Evolutionary conservation across 2,888 invertebrate genomes (phyloP).

Genomic region (Lacanobia oleracea): DNA sequence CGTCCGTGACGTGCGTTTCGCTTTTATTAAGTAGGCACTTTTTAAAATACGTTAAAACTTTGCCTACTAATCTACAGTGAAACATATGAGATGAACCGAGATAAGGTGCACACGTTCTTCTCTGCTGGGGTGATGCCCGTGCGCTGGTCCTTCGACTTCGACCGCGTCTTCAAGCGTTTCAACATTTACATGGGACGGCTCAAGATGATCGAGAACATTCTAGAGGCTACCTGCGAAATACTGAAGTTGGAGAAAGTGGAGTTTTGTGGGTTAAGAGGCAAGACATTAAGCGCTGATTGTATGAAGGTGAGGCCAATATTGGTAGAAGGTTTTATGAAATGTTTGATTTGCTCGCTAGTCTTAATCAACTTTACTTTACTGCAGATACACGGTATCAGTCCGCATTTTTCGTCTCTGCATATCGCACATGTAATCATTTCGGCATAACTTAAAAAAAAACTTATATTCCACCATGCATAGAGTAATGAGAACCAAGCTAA

Average conservation of each 20-base stretch:
- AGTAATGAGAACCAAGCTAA: neutral
- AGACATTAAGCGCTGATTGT: conserved; percentile 90
- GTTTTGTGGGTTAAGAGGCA: conserved; percentile 93
- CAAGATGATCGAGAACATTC: conserved; percentile 92
- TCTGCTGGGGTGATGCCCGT: conserved; percentile 90
- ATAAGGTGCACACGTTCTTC: conserved; percentile 90
- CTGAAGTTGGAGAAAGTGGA: conserved; percentile 96
- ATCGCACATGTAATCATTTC: no score
- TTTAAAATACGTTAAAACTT: neutral
- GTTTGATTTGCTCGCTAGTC: neutral
- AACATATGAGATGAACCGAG: conserved; percentile 89
- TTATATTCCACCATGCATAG: no score
- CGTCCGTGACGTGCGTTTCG: no score
- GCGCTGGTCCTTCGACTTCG: conserved; percentile 94
- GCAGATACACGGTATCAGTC: neutral
- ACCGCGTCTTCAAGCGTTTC: conserved; percentile 93
- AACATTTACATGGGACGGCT: conserved; percentile 92
- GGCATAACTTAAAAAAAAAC: no score
- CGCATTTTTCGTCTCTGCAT: neutral
- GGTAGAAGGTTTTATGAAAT: neutral
- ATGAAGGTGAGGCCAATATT: conserved; percentile 76
- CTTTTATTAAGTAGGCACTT: neutral
- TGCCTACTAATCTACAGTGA: conserved; percentile 72
- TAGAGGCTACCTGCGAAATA: conserved; percentile 95
- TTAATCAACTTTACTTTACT: neutral